Conservation (phyloP, 2,113 vertebrate genomes). For the Apaloderma vittatum region DNA sequence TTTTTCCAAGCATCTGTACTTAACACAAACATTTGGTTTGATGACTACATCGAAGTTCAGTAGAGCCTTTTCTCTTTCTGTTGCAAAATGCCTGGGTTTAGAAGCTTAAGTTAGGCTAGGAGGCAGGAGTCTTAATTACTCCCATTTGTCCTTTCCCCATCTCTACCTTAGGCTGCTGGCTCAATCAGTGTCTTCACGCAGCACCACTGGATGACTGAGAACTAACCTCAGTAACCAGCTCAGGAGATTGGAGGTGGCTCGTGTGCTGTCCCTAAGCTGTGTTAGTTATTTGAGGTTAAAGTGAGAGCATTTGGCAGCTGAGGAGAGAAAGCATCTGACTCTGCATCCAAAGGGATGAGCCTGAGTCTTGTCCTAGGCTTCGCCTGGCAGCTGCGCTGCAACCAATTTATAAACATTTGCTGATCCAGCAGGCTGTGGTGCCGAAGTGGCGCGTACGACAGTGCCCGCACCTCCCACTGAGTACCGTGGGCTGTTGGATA, state of each 20-base stretch:
- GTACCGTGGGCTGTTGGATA: background rate
- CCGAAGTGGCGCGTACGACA: accelerated
- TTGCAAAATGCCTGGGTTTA: background rate
- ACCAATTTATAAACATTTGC: background rate
- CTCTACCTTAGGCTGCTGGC: background rate
- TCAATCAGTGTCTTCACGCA: background rate
- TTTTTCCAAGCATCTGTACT: conserved; percentile 27
- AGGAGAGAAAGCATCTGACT: conserved; percentile 32
- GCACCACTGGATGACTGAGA: background rate
- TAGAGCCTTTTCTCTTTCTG: background rate
- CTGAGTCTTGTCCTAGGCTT: background rate
- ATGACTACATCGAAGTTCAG: background rate
- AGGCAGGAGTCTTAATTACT: background rate
- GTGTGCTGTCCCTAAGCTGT: background rate
- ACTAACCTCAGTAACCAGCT: background rate
- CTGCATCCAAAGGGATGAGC: background rate
- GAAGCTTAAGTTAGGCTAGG: background rate
- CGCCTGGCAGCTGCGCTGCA: background rate
- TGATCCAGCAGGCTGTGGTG: background rate
- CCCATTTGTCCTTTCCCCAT: background rate
- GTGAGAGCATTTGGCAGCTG: background rate
- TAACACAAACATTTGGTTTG: conserved; percentile 23
- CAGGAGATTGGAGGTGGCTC: background rate
- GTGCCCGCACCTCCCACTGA: background rate
- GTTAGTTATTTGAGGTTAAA: background rate